Base-by-base conservation (phyloP, 2,113 vertebrate species). In the Furnarius figulus region DNA sequence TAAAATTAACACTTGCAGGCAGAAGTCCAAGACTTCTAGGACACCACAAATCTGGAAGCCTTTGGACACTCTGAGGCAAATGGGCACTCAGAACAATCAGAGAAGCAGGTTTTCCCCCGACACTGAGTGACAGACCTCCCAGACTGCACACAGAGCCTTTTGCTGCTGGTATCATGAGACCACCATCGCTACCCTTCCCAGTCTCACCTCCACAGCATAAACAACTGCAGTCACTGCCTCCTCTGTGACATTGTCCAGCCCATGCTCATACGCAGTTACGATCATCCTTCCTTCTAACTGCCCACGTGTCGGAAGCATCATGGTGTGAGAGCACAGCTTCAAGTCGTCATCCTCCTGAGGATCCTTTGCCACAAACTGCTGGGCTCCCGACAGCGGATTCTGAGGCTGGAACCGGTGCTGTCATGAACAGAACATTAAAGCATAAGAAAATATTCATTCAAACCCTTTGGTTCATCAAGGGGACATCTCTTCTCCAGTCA, bases 331-430 rank as follows among this genome's bases (percentile, higher is more conserved):
- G 23, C 99, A 99, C 20, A 99, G 98, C 68, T 99, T 99, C 95
- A 99, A 89, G 91, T 99, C 99, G 3, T 99, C 99, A 16, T 99
- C 99, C 82, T 99, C 99, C 28, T 98, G 97, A 63, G 98, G 98
- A 81, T 99, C 99, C 67, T 99, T 98, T 2, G 98, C 98, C 90
- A 98, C 99, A 97, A 99, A 99, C 12, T 99, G 98, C 95, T 99
- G 99, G 42, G 99, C 99, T 21, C 98, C 99, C 1, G 98, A 98
- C 27, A 99, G 97, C 0, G 99, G 99, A 87, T 99, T 99, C 95
- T 99, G 99, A 47, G 99, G 98, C 98, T 99, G 99, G 96, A 99
- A 99, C 47, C 99, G 99, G 97, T 99, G 99, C 99, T 99, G 85
- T 37, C 44, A 53, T 0, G 3, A 89, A 92, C 33, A 87, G 17